phyloP scores from a whole-genome alignment of 2,888 invertebrate genomes.

The Oxytorus armatus region DNA sequence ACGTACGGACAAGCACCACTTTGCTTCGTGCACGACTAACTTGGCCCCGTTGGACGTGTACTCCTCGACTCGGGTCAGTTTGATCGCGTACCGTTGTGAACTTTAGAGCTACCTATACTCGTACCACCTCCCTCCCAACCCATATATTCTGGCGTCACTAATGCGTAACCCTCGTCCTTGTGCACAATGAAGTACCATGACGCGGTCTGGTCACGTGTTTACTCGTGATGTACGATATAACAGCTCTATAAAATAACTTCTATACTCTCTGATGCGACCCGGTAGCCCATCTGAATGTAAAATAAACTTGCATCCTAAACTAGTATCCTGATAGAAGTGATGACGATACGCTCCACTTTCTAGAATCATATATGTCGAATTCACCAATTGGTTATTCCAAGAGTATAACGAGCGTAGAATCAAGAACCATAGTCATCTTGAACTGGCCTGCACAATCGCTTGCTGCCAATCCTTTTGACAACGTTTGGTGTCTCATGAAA shows the following conservation, averaged over 20 bases:
- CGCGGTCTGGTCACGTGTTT: conserved; percentile 54
- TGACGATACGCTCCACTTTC: no score
- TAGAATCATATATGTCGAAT: no score
- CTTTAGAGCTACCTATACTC: conserved; percentile 45
- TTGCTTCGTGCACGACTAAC: conserved; percentile 54
- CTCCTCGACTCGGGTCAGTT: conserved; percentile 54
- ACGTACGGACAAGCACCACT: conserved; percentile 66
- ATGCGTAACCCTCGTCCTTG: conserved; percentile 50
- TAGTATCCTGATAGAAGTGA: no score
- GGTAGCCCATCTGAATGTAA: neutral
- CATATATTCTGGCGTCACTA: conserved; percentile 44
- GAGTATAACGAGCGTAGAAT: no score
- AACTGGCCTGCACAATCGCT: no score
- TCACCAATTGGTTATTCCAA: no score
- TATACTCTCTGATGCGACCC: neutral
- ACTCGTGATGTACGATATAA: conserved; percentile 56
- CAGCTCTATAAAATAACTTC: conserved; percentile 28
- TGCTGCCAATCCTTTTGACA: no score
- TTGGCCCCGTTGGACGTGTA: conserved; percentile 49
- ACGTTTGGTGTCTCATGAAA: no score
- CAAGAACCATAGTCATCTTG: no score
- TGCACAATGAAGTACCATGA: conserved; percentile 37
- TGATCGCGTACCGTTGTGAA: conserved; percentile 48
- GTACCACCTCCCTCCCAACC: conserved; percentile 40
- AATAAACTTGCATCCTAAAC: neutral